Evolutionary conservation across 2,797 vertebrate genomes (phyloP), one percentile per base, ranked within the genome.

Genomic region (Halcyon chelicuti): DNA sequence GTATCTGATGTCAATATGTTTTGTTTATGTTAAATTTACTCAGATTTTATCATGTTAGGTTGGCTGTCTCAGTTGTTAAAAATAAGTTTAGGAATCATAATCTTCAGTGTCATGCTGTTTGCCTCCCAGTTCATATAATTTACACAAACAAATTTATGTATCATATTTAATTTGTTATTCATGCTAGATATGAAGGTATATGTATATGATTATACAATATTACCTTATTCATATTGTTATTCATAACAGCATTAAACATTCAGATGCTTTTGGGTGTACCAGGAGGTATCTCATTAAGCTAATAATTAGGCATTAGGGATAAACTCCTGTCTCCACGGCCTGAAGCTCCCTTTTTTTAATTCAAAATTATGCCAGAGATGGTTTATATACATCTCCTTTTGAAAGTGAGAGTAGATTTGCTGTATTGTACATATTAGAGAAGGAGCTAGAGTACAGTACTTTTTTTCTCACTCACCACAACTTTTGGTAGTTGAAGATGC

Each of bases 221-320:
- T 92, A 8, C 78, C 22, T 88, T 55, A 46, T 33, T 84, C 25
- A 19, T 73, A 52, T 62, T 88, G 46, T 83, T 92, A 84, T 88
- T 78, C 83, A 29, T 23, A 95, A n/a, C 22, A 90, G 7, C 31
- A 62, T 92, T 72, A 81, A 81, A 37, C 15, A 58, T 86, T 74
- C 54, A 51, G 51, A 58, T 35, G 35, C 29, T 72, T 86, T 86
- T 72, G 57, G 31, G 35, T 66, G 29, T 65, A 92, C 23, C 62
- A 86, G 62, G 22, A 81, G 58, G 39, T 73, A 81, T 52, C 55
- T 94, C 92, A 93, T 95, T 40, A 94, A 94, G n/a, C 22, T 93
- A 82, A 90, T 92, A 91, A 94, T 90, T 88, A 93, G 47, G 10
- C 74, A 73, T 49, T 76, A 78, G 62, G 62, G 77, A 86, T 55